Base-by-base conservation (phyloP, 2,888 invertebrate genomes). In the Drosophila leonis region DNA sequence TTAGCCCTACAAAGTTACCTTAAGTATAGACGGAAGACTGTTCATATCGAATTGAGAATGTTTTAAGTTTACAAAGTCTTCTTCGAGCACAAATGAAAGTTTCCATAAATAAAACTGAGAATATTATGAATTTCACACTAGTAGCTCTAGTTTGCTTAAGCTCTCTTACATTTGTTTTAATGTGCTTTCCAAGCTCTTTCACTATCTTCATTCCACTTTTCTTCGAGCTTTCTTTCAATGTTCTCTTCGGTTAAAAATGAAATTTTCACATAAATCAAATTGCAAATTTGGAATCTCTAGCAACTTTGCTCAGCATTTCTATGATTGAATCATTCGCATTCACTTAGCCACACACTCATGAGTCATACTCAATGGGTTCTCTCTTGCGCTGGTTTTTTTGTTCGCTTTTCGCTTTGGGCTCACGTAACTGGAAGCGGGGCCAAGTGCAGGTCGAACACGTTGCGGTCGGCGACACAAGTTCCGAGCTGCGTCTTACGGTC, bases 381-480 rank as follows among this genome's bases (percentile, higher is more conserved):
- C 51, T 44, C 46, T 44, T 33, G 29, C 76, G 49, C 31, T 29
- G 29, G 6, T 9, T 6, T 46, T 46, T 29, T 48, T 12, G n/a
- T 31, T n/a, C 12, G 75, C 65, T 65, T 59, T 59, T 61, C 65
- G 78, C 54, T 24, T 49, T 33, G 49, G 42, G 51, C 68, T 73
- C 78, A 75, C 75, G 75, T 75, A 75, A 75, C 63, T 48, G n/a
- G 42, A 61, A 56, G 59, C 42, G 67, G 66, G 73, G 66, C 62
- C 74, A 75, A 78, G 73, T 56, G 66, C 78, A 72, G 49, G 44
- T 29, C 55, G 39, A 54, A 54, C 54, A 54, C 54, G 54, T 54
- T 54, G 54, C 54, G 54, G 54, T 54, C 54, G 54, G 54, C 55
- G 41, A 41, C 55, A 29, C 55, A 52, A 52, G 54, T 54, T 41